Conservation (phyloP, 1,140 invertebrate genomes). For the Drosophila leontia region DNA sequence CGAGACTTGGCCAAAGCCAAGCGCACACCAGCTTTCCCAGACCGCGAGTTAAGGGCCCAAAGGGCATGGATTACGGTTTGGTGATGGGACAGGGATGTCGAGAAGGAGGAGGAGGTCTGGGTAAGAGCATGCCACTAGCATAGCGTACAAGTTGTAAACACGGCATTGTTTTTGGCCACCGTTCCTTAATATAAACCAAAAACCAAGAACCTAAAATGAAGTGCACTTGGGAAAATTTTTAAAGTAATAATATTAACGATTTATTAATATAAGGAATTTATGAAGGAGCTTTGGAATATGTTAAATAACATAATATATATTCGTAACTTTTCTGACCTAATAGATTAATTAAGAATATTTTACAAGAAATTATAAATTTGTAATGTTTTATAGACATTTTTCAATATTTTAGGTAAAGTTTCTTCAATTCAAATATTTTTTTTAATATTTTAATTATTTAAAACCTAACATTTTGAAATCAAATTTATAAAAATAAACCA, state of each 20-base stretch:
- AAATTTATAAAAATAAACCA: neutral
- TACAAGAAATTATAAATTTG: too few species aligned
- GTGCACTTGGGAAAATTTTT: conserved; percentile 6
- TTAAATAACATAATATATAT: too few species aligned
- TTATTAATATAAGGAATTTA: neutral
- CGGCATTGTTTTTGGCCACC: conserved; percentile 72
- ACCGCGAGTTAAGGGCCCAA: conserved; percentile 40
- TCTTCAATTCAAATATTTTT: too few species aligned
- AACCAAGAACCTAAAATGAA: conserved; percentile 19
- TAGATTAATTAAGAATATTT: too few species aligned
- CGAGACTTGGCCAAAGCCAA: conserved; percentile 35
- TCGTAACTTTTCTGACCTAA: too few species aligned
- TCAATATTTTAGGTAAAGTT: too few species aligned
- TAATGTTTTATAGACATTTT: too few species aligned
- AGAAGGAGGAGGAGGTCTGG: neutral
- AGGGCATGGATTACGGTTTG: conserved; percentile 32
- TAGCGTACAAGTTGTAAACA: conserved; percentile 81
- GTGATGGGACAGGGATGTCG: neutral
- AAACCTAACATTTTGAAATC: neutral
- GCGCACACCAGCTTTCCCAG: conserved; percentile 41
- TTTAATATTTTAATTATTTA: neutral
- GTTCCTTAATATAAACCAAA: conserved; percentile 46
- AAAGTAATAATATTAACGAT: neutral
- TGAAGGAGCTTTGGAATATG: too few species aligned
- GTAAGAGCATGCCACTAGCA: conserved; percentile 55